A percentile compares a stretch with the other conserved stretches of the same genome.
Evolutionary conservation across 1,140 invertebrate species (phyloP).

Genomic region (Trachelipus rathkii): DNA sequence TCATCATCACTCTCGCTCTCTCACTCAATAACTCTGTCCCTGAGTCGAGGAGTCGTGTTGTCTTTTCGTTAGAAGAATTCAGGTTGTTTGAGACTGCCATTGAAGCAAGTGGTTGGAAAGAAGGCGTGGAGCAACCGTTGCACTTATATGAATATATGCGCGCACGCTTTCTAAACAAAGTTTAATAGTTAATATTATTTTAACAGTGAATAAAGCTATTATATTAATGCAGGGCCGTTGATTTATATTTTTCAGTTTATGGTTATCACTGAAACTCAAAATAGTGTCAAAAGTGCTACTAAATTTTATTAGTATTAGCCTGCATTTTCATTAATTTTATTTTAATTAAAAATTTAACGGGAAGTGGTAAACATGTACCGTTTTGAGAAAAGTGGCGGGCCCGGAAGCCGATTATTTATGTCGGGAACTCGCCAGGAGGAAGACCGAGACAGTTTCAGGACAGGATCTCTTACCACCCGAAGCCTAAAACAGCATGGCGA

Average conservation of each 20-base stretch:
- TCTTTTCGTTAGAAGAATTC: no score
- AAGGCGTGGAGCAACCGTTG: background rate
- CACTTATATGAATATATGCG: background rate
- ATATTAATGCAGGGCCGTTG: background rate
- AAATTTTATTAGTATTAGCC: background rate
- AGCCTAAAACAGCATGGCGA: slow-evolving; percentile 31
- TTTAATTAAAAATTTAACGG: background rate
- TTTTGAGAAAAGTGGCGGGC: slow-evolving; percentile 48
- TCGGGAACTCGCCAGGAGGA: slow-evolving; percentile 68
- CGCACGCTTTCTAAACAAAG: background rate
- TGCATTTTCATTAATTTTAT: background rate
- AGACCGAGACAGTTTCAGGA: slow-evolving; percentile 50
- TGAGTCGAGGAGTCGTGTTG: no score
- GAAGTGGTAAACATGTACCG: slow-evolving; percentile 35
- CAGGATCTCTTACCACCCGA: slow-evolving; percentile 47
- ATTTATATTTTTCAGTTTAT: background rate
- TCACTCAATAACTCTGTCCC: background rate
- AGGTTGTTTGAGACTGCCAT: background rate
- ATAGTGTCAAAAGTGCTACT: no score
- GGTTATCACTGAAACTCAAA: background rate
- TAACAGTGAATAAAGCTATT: background rate
- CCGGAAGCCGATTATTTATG: slow-evolving; percentile 66
- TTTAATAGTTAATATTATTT: background rate
- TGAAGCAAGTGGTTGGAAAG: background rate
- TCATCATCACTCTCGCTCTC: background rate